Percentiles rank a stretch among this genome's conserved stretches.
These are phyloP conservation scores for Heliconius cydno DNA, from an alignment of 2,888 invertebrate species.

Conservation along the genomic window DNA sequence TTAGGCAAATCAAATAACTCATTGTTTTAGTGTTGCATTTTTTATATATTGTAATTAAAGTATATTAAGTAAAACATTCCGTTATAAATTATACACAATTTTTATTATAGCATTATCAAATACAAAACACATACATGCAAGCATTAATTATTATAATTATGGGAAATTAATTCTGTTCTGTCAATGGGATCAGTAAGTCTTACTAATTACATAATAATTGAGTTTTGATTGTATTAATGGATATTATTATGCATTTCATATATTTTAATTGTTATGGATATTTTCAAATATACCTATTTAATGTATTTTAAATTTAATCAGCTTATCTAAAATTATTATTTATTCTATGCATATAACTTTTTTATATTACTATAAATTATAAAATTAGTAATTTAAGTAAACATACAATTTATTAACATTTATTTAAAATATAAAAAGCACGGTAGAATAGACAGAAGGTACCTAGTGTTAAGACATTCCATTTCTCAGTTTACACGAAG, in stretches of 20 bases:
- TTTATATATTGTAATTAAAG: not conserved
- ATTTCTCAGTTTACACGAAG: not conserved
- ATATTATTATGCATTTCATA: not conserved
- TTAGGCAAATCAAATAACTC: not conserved
- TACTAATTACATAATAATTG: constrained; percentile 20
- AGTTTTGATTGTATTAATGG: constrained; percentile 6
- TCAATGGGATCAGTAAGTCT: constrained; percentile 13
- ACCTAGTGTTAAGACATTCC: not conserved
- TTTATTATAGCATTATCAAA: too few species aligned
- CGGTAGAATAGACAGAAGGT: not conserved
- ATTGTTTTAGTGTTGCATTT: not conserved
- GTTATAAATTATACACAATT: not conserved
- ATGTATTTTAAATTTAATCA: not conserved
- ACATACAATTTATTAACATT: not conserved
- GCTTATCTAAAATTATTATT: not conserved
- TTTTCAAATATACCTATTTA: too few species aligned
- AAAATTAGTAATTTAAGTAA: too few species aligned
- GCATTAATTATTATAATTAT: not conserved
- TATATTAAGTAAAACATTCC: too few species aligned
- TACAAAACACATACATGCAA: not conserved
- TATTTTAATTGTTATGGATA: too few species aligned
- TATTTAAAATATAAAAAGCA: too few species aligned
- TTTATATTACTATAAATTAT: not conserved
- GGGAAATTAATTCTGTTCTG: not conserved
- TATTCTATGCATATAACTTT: not conserved